Evolutionary conservation across 2,888 invertebrate genomes (phyloP), one percentile per base, ranked within the genome.

Genomic region (Euplagia quadripunctaria): DNA sequence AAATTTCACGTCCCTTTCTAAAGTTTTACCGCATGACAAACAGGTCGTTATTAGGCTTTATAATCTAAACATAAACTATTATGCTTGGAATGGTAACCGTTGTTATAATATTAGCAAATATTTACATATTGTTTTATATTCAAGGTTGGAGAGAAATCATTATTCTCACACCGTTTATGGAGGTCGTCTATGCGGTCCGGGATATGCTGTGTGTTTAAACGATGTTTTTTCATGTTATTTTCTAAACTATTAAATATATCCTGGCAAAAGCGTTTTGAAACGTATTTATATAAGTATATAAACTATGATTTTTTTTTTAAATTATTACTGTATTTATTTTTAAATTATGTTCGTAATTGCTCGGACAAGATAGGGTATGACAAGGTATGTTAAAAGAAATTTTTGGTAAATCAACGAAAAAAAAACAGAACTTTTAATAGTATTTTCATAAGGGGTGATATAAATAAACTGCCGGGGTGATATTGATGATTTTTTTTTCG

Each of bases 41-140:
- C 31, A 61, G 6, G 31, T 61, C 31, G 31, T 58, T 70, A 42
- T 61, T 31, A 61, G 49, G 41, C 31, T 14, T 75, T 51, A 61
- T 79, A 71, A 72, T 65, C 51, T 43, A 73, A 63, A 68, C 70
- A 58, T 51, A 61, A 49, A 31, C 61, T 55, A 76, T 73, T 68
- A 72, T 58, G 49, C 20, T 14, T 49, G 5, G 61, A 70, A 77
- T 64, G 41, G 68, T 42, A 46, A 43, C 68, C 55, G 55, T n/a
- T 52, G 16, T 67, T 63, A 43, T 55, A 52, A 55, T 68, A 68
- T 68, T 68, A 52, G 20, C 20, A 58, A 58, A 58, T 20, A 58
- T 58, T 20, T 58, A 58, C 58, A 55, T 68, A 68, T 42, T 42
- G 55, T 68, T 52, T 55, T 52, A 41, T 68, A 41, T 68, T 68